Evolutionary conservation across 2,113 vertebrate genomes (phyloP).

Genomic region (Ia io): DNA sequence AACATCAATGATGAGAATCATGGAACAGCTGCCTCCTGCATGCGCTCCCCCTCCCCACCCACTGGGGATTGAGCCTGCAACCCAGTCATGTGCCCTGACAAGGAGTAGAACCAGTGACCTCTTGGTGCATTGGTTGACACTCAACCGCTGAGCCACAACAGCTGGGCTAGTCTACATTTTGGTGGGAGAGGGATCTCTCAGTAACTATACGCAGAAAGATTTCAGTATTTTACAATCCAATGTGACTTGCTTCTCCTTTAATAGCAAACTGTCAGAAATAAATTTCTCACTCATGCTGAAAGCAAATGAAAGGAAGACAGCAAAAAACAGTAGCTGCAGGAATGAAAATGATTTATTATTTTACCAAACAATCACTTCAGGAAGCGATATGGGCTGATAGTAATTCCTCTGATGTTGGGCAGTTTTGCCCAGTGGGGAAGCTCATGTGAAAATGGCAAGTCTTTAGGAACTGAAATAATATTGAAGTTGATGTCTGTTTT

Average conservation of each 20-base stretch:
- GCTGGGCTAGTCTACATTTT: neutral
- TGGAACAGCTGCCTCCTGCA: too few relatives aligned
- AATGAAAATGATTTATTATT: slow-evolving; percentile 25
- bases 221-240: slow-evolving; percentile 43
- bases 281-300: slow-evolving; percentile 54
- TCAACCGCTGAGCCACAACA: too few relatives aligned
- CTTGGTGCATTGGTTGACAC: too few relatives aligned
- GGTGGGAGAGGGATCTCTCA: neutral
- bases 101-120: too few relatives aligned
- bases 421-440: neutral
- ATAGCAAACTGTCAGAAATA: slow-evolving; percentile 65
- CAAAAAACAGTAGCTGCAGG: slow-evolving; percentile 1
- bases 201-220: neutral
- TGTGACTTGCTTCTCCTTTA: neutral
- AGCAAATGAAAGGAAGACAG: slow-evolving; percentile 40
- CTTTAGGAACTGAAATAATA: neutral
- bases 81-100: too few relatives aligned
- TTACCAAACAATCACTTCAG: neutral
- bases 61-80: too few relatives aligned
- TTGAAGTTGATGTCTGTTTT: neutral
- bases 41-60: too few relatives aligned
- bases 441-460: neutral
- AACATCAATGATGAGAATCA: too few relatives aligned
- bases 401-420: neutral
- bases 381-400: neutral